These are phyloP conservation scores for Beris morrisii DNA, from an alignment of 2,888 invertebrate genomes.

Conservation along the genomic window DNA sequence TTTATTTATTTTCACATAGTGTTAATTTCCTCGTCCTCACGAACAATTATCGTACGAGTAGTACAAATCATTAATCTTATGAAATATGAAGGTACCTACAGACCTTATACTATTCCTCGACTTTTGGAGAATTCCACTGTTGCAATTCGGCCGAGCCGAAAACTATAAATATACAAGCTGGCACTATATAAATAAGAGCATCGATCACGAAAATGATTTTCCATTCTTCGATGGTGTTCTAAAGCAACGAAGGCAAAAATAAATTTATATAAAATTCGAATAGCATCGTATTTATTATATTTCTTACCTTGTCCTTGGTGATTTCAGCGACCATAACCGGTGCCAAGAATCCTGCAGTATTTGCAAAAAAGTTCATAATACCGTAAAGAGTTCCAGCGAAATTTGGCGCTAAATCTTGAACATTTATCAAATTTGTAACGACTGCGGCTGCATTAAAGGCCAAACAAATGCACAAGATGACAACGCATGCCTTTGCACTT, in stretches of 20 bases:
- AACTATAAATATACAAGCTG: conserved; percentile 69
- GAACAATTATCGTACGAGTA: no score
- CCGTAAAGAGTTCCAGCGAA: conserved; percentile 74
- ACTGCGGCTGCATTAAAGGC: conserved; percentile 68
- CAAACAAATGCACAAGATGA: conserved; percentile 67
- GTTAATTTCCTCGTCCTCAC: no score
- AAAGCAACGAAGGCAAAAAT: conserved; percentile 43
- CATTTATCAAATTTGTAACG: conserved; percentile 63
- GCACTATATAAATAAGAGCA: conserved; percentile 67
- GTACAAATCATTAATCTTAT: no score
- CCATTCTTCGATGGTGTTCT: conserved; percentile 79
- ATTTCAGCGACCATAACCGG: conserved; percentile 68
- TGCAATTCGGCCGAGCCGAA: conserved; percentile 74
- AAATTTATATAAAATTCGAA: conserved; percentile 1
- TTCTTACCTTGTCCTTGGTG: conserved; percentile 59
- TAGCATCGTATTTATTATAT: neutral
- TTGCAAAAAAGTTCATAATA: conserved; percentile 72
- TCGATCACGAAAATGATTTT: conserved; percentile 73
- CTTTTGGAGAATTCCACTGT: conserved; percentile 62
- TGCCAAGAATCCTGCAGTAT: conserved; percentile 71
- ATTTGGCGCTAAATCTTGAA: conserved; percentile 73
- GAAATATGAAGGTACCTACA: no score
- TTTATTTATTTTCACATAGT: no score
- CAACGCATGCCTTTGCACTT: conserved; percentile 65
- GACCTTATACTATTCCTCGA: no score